These are phyloP conservation scores for Stegodyphus mimosarum DNA, from an alignment of 1,140 invertebrate genomes.

Conservation along the genomic window DNA sequence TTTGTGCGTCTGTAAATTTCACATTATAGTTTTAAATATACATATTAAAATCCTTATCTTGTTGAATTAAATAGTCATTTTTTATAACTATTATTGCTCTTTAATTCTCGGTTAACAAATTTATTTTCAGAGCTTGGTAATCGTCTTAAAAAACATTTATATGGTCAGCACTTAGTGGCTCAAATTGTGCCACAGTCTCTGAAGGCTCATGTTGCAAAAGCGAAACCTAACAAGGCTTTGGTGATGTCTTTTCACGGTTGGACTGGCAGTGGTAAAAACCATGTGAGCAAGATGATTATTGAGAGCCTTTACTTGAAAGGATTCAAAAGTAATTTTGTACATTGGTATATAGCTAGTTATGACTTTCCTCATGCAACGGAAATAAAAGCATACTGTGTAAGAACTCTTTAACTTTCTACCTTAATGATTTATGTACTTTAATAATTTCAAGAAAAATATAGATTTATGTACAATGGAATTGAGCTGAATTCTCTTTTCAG, in stretches of 20 bases:
- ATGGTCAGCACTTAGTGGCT: constrained; percentile 69
- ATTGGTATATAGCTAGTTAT: constrained; percentile 82
- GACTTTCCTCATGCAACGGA: constrained; percentile 77
- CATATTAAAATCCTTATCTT: no score
- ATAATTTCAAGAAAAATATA: no score
- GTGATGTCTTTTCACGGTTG: constrained; percentile 77
- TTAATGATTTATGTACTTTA: no score
- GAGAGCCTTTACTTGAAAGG: constrained; percentile 80
- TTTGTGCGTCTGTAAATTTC: no score
- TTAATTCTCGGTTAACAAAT: no score
- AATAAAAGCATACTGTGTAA: constrained; percentile 71
- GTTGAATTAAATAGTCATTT: no score
- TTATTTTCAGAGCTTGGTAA: constrained; percentile 63
- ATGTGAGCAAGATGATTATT: constrained; percentile 83
- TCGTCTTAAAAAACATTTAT: constrained; percentile 65
- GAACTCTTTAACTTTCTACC: background rate
- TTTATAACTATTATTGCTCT: no score
- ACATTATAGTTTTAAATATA: no score
- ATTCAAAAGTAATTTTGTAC: constrained; percentile 81
- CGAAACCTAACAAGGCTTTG: constrained; percentile 67
- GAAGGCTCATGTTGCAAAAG: constrained; percentile 66
- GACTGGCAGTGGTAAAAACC: constrained; percentile 88
- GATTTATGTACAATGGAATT: no score
- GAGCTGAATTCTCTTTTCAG: no score
- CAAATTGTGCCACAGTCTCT: constrained; percentile 65